Conservation (phyloP, 2,888 invertebrate species). For the Chrysina gloriosa region DNA sequence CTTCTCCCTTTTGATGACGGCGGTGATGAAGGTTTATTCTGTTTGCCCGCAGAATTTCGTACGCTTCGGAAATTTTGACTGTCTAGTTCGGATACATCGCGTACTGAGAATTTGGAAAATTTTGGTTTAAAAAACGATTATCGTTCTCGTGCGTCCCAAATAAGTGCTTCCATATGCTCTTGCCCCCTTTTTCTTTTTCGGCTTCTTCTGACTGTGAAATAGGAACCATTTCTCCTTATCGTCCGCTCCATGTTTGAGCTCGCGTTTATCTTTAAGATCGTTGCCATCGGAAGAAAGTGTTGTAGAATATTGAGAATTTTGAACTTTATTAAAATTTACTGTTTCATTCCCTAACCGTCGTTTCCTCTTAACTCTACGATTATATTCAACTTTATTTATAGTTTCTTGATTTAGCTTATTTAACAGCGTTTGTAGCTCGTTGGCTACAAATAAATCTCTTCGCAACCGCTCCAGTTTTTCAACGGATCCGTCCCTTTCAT, state of each 20-base stretch:
- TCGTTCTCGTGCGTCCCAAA: conserved; percentile 46
- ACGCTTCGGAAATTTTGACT: conserved; percentile 31
- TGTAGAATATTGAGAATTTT: conserved; percentile 43
- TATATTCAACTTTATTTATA: not conserved
- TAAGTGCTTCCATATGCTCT: conserved; percentile 49
- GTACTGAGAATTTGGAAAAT: conserved; percentile 53
- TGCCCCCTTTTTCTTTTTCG: conserved; percentile 46
- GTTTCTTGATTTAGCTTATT: conserved; percentile 43
- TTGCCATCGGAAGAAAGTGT: not conserved
- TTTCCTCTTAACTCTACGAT: conserved; percentile 7
- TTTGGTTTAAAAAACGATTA: conserved; percentile 54
- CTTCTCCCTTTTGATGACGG: not conserved
- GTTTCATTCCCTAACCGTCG: not conserved
- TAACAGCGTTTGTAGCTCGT: conserved; percentile 48
- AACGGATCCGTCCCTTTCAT: not conserved
- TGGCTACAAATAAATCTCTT: conserved; percentile 49
- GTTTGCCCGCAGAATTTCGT: not conserved
- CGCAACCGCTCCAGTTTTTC: conserved; percentile 45
- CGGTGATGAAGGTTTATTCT: not conserved
- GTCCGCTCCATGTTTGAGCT: not conserved
- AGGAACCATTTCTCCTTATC: conserved; percentile 43
- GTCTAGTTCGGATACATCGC: conserved; percentile 40
- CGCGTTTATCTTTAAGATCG: not conserved
- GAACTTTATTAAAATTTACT: conserved; percentile 41
- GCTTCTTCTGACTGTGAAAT: conserved; percentile 39